Percentiles rank a stretch among this genome's conserved stretches.
Conservation (phyloP, 1,140 invertebrate genomes). For the Gryon sp. region DNA sequence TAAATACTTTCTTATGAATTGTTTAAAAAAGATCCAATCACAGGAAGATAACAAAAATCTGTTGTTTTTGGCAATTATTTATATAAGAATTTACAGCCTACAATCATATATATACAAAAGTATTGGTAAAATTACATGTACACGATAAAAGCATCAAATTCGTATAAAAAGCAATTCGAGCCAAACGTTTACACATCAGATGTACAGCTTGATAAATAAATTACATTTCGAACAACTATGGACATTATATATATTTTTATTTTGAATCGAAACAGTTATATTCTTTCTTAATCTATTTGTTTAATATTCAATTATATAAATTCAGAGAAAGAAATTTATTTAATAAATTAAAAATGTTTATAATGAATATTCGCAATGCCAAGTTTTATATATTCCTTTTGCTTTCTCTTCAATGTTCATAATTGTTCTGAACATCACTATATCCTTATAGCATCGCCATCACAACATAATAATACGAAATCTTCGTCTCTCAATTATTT, state of each 20-base stretch:
- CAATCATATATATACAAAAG: slow-evolving; percentile 61
- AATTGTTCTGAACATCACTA: not conserved
- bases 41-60: too few relatives aligned
- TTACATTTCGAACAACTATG: slow-evolving; percentile 23
- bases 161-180: slow-evolving; percentile 46
- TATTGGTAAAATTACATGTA: slow-evolving; percentile 49
- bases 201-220: slow-evolving; percentile 50
- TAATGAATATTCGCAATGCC: too few relatives aligned
- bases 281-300: too few relatives aligned
- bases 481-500: not conserved
- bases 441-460: too few relatives aligned
- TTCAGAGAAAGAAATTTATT: too few relatives aligned
- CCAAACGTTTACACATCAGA: slow-evolving; percentile 15
- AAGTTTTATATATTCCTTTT: too few relatives aligned
- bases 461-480: slow-evolving; percentile 24
- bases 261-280: not conserved
- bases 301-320: too few relatives aligned
- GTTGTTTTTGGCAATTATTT: too few relatives aligned
- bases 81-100: slow-evolving; percentile 43
- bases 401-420: too few relatives aligned
- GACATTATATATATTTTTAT: not conserved
- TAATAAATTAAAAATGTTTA: too few relatives aligned
- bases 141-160: slow-evolving; percentile 28
- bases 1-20: too few relatives aligned
- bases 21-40: too few relatives aligned